Base-by-base conservation (phyloP, 2,113 vertebrate genomes). In the Rhinoderma darwinii region DNA sequence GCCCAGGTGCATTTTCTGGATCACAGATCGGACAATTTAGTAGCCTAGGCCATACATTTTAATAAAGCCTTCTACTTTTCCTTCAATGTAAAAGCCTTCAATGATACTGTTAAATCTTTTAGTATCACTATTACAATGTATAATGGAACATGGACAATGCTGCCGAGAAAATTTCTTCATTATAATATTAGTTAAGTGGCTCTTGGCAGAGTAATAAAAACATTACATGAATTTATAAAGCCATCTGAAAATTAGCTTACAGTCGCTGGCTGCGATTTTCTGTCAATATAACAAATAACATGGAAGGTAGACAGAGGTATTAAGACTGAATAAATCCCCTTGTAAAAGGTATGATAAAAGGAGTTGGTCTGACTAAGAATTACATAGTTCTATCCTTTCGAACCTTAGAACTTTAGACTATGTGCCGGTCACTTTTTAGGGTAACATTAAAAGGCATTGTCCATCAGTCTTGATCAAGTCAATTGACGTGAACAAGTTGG, bases 41-140 rank as follows among this genome's bases (percentile, higher is more conserved):
- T 47, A 82, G 68, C 51, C 79, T 37, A 47, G 79, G n/a, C 86
- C 70, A 75, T 82, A 82, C 68, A 82, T 82, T 87, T 82, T 82
- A 87, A 87, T 82, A 82, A 87, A 87, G 75, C 54, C 70, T 63
- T 79, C 68, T 80, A 43, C 86, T 82, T 87, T 87, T 75, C 41
- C 79, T 75, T 82, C 70, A 87, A 25, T 82, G 74, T 74, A 87
- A 73, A 87, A 87, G 78, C 47, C 78, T n/a, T 78, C 68, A 87
- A 87, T 87, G 86, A 87, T 82, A 82, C 79, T 66, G 51, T 63
- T 82, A 59, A 87, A 82, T 80, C 68, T 87, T 87, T 87, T 87
- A 87, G 79, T 87, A 82, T 75, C 50, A 44, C 79, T 72, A 87
- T 87, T 87, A 87, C 70, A 81, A 47, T 12, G 39, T 56, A 87